Conservation (phyloP, 35 echinoderm and acorn worm species). For the Apostichopus californicus region DNA sequence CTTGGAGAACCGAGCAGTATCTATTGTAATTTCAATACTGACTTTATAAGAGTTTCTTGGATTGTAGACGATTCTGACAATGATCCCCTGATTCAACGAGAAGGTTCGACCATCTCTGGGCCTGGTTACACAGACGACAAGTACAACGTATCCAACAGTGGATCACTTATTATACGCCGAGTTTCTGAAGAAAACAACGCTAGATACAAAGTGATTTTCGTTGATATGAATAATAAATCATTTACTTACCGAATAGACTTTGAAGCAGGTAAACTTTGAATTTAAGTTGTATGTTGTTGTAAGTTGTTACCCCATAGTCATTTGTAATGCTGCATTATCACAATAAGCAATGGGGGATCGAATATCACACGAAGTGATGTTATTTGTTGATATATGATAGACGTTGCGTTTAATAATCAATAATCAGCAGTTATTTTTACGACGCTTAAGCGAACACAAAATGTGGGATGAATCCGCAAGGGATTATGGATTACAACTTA, state of each 20-base stretch:
- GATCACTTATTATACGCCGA: neutral
- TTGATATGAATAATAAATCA: neutral
- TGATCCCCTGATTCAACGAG: neutral
- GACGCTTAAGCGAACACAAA: no score
- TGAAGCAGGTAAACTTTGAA: neutral
- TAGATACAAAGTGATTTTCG: neutral
- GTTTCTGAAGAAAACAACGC: neutral
- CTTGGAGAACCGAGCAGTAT: neutral
- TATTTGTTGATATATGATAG: no score
- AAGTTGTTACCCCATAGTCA: no score
- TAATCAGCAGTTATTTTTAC: no score
- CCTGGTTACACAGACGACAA: neutral
- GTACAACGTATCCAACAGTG: neutral
- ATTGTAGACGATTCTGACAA: neutral
- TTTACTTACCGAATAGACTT: neutral
- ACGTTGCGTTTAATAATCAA: no score
- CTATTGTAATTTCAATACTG: neutral
- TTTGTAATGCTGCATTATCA: no score
- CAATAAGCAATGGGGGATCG: no score
- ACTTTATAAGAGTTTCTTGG: neutral
- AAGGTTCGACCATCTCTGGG: neutral
- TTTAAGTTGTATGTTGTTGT: no score
- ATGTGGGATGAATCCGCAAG: no score
- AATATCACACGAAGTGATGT: no score
- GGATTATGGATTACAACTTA: no score